phyloP scores from a whole-genome alignment of 2,113 vertebrate genomes.

The Sakesphorus luctuosus region DNA sequence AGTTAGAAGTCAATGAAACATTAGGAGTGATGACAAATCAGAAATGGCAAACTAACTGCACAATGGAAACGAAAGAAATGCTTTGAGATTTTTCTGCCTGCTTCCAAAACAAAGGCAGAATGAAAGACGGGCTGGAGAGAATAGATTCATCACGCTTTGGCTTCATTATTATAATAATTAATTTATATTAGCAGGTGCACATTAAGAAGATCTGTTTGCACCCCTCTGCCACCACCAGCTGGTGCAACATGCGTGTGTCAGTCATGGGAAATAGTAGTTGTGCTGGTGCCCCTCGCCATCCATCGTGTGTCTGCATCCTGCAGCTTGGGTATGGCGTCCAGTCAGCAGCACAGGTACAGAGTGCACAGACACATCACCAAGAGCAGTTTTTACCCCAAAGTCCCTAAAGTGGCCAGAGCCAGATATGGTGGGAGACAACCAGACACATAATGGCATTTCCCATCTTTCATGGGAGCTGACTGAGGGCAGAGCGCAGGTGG shows the following conservation, averaged over 20 bases:
- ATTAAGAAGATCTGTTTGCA: conserved; percentile 44
- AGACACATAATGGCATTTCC: not conserved
- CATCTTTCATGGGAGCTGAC: not conserved
- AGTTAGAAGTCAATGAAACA: conserved; percentile 30
- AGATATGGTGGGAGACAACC: not conserved
- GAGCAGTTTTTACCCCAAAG: not conserved
- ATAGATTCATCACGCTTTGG: not conserved
- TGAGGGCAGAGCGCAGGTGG: not conserved
- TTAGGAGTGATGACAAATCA: not conserved
- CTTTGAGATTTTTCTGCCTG: not conserved
- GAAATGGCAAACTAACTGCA: not conserved
- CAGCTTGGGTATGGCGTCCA: not conserved
- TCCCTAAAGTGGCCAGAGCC: not conserved
- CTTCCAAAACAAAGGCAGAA: conserved; percentile 1
- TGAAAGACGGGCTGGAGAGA: not conserved
- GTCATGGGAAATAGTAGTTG: not conserved
- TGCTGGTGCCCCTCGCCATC: not conserved
- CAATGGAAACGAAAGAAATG: conserved; percentile 1
- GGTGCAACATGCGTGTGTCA: conserved; percentile 1
- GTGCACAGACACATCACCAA: not conserved
- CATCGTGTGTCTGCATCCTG: not conserved
- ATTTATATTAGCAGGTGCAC: conserved; percentile 64
- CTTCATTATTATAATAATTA: conserved; percentile 49
- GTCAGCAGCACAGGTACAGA: not conserved
- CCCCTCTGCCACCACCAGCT: conserved; percentile 58